Evolutionary conservation across 2,888 invertebrate genomes (phyloP).

Genomic region (Pantelozetes paolii): DNA sequence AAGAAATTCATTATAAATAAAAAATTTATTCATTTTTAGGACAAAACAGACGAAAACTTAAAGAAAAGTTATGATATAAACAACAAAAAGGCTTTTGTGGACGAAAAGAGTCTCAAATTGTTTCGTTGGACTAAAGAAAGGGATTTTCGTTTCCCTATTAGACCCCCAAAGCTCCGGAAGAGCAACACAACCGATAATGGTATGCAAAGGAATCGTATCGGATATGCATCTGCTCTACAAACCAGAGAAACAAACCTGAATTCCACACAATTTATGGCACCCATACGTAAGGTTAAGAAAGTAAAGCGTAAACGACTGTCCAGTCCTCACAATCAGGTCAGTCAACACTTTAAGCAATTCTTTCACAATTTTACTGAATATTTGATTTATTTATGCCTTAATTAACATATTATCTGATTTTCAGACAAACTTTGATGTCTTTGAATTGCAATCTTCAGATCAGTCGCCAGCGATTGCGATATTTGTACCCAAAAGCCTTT

Average conservation of each 20-base stretch:
- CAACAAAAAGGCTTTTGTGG: conserved; percentile 6
- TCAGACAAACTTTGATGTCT: conserved; percentile 14
- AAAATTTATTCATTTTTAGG: background rate
- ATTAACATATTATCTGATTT: too few relatives aligned
- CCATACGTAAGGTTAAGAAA: conserved; percentile 23
- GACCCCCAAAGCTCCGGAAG: conserved; percentile 19
- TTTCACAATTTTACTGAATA: background rate
- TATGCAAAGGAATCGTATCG: background rate
- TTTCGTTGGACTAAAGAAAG: conserved; percentile 27
- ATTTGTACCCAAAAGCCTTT: background rate
- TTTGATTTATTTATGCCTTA: background rate
- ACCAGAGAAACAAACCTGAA: conserved; percentile 18
- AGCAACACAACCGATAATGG: background rate
- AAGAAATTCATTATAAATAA: background rate
- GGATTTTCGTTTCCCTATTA: conserved; percentile 21
- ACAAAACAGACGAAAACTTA: background rate
- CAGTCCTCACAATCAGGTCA: conserved; percentile 24
- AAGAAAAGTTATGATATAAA: background rate
- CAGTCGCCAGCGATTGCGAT: conserved; percentile 1
- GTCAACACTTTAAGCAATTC: background rate
- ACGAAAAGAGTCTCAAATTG: conserved; percentile 21
- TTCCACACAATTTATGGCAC: background rate
- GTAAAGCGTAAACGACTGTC: conserved; percentile 19
- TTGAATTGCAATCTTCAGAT: conserved; percentile 20
- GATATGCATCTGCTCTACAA: conserved; percentile 31